Percentiles rank a stretch among this genome's conserved stretches.
Evolutionary conservation across 2,113 vertebrate genomes (phyloP).

Genomic region (Anolis carolinensis): DNA sequence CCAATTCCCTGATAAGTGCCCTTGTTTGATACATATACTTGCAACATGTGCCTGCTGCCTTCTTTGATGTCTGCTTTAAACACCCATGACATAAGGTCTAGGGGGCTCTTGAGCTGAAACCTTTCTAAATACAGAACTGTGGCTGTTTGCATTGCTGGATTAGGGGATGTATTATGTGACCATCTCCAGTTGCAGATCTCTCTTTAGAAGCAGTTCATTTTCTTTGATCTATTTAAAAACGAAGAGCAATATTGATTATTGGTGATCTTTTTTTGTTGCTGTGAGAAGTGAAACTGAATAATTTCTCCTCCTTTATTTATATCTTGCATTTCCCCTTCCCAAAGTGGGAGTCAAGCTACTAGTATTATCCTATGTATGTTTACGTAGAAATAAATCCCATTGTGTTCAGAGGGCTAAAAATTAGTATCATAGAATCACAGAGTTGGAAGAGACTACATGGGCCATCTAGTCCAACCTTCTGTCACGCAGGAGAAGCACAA

Average conservation of each 20-base stretch:
- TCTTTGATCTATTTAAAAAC: background rate
- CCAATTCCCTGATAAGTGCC: background rate
- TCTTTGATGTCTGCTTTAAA: background rate
- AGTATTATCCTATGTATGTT: background rate
- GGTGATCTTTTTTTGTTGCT: background rate
- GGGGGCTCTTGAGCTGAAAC: background rate
- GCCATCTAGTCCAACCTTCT: too few relatives aligned
- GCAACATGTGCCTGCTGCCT: too few relatives aligned
- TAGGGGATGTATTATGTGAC: background rate
- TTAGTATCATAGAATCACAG: background rate
- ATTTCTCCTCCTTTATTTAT: too few relatives aligned
- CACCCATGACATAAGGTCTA: too few relatives aligned
- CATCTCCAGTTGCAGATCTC: background rate
- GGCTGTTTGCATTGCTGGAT: background rate
- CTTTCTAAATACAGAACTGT: background rate
- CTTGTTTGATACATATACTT: background rate
- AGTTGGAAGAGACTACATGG: too few relatives aligned
- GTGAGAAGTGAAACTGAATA: background rate
- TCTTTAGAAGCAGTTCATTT: background rate
- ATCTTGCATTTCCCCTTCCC: too few relatives aligned
- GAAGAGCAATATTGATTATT: background rate
- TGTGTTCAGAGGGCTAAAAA: background rate
- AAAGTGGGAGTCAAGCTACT: background rate
- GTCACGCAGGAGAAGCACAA: too few relatives aligned
- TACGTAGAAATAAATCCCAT: background rate